These are phyloP conservation scores for Lasiurus borealis DNA, from an alignment of 2,113 vertebrate genomes.

Conservation along the genomic window DNA sequence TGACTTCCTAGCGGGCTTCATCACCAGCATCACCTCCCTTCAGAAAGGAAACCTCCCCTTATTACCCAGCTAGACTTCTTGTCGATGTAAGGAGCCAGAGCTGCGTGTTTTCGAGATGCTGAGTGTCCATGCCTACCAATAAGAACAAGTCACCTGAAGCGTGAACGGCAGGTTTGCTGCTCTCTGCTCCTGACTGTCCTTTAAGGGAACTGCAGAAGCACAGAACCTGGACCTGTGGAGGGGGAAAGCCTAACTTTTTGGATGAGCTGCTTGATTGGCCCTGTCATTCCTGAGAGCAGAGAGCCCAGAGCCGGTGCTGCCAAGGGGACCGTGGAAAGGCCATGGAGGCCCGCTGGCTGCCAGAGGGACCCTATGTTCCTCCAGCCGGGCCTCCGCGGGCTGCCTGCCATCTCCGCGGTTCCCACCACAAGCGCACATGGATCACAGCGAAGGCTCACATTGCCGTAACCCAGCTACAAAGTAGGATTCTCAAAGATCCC, in stretches of 20 bases:
- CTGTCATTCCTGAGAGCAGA: constrained; percentile 18
- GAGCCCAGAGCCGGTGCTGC: constrained; percentile 58
- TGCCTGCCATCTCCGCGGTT: constrained; percentile 10
- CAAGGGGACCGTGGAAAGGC: background rate
- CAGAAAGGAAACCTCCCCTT: background rate
- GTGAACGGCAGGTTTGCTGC: constrained; percentile 67
- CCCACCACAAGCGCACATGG: constrained; percentile 59
- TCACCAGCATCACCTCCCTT: background rate
- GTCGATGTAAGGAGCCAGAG: background rate
- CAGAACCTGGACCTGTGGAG: constrained; percentile 75
- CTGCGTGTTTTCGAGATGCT: background rate
- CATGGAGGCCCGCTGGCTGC: background rate
- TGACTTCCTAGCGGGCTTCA: background rate
- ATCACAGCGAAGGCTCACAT: background rate
- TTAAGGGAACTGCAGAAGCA: constrained; percentile 47
- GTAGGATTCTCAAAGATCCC: background rate
- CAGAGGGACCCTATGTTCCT: background rate
- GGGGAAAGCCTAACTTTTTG: constrained; percentile 70
- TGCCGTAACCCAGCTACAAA: background rate
- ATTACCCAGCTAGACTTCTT: background rate
- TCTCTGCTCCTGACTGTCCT: background rate
- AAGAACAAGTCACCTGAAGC: constrained; percentile 45
- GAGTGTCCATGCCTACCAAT: background rate
- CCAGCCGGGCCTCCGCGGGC: background rate
- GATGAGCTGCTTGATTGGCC: constrained; percentile 45